These are phyloP conservation scores for Hydra vulgaris DNA, from an alignment of 30 jellyfish, hydroid and myxozoan species.

Conservation along the genomic window DNA sequence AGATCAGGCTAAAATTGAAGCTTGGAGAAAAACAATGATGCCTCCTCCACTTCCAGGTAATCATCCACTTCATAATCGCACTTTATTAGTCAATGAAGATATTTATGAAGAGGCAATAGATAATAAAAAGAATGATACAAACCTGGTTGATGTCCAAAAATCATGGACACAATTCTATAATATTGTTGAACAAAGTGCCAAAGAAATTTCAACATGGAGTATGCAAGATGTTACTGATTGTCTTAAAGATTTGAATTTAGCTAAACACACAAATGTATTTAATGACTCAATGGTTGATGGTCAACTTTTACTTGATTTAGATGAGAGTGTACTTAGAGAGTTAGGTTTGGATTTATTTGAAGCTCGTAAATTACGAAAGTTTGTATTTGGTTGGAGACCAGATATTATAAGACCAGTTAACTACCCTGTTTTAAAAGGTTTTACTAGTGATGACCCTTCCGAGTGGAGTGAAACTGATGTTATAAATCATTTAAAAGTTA, in stretches of 20 bases:
- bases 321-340: constrained; percentile 83
- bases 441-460: constrained; percentile 39
- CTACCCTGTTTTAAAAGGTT: constrained; percentile 15
- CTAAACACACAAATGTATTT: constrained; percentile 24
- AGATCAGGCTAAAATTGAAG: constrained; percentile 43
- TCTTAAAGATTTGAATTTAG: constrained; percentile 28
- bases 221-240: constrained; percentile 46
- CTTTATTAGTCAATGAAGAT: not conserved
- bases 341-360: constrained; percentile 64
- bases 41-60: constrained; percentile 93
- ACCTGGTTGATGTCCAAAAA: not conserved
- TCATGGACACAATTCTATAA: constrained; percentile 56
- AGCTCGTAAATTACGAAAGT: constrained; percentile 78
- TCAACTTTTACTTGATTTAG: constrained; percentile 60
- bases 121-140: not conserved
- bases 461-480: constrained; percentile 74
- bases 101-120: constrained; percentile 13
- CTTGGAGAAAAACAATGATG: constrained; percentile 35
- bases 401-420: constrained; percentile 24
- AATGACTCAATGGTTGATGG: constrained; percentile 85
- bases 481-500: constrained; percentile 36
- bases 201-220: constrained; percentile 43
- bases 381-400: constrained; percentile 92
- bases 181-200: constrained; percentile 55
- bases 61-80: constrained; percentile 48